Conservation (phyloP, 2,113 vertebrate genomes). For the Rhabdornis inornatus region DNA sequence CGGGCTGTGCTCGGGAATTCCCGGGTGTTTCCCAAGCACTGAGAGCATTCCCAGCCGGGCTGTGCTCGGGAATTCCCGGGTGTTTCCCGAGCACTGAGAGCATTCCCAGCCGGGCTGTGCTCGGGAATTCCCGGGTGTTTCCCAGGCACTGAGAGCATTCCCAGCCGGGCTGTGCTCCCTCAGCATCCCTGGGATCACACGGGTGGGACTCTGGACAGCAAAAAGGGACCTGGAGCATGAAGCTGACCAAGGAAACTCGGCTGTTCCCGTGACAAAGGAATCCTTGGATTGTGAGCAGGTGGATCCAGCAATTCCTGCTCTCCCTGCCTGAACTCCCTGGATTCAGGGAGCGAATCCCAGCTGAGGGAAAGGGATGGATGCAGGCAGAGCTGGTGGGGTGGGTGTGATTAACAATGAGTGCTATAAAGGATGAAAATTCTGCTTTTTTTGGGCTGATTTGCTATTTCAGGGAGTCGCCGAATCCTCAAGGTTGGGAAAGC, state of each 20-base stretch:
- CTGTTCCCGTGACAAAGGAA: not conserved
- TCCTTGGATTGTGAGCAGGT: not conserved
- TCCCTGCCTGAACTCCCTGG: not conserved
- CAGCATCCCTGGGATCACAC: not conserved
- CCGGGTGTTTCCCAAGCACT: no score
- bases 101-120: not conserved
- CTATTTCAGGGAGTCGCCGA: not conserved
- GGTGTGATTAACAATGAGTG: accelerated
- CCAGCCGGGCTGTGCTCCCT: not conserved
- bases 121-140: no score
- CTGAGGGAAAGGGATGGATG: not conserved
- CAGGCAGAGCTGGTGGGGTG: not conserved
- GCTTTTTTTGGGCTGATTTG: not conserved
- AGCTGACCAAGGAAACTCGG: not conserved
- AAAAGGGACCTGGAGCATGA: not conserved
- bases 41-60: not conserved
- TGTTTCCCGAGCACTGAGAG: no score
- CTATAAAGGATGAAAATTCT: accelerated
- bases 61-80: no score
- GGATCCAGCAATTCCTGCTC: not conserved
- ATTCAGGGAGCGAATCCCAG: no score
- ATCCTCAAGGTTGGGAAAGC: no score
- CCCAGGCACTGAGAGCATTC: no score
- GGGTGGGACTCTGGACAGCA: not conserved
- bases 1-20: not conserved